Base-by-base conservation (phyloP, 2,113 vertebrate species). In the Ciconia stormi region DNA sequence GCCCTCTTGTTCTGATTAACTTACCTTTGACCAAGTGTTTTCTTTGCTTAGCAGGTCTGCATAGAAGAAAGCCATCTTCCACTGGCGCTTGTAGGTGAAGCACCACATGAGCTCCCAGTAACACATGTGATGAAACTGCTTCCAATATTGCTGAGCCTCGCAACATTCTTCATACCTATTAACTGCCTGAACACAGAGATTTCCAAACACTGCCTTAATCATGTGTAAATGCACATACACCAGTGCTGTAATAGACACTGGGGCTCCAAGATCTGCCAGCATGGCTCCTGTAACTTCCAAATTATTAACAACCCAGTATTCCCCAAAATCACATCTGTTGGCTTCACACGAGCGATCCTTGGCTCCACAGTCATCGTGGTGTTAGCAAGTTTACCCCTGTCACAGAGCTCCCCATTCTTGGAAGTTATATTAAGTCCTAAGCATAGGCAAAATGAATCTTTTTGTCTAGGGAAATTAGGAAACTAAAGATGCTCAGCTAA, bases 81-180 rank as follows among this genome's bases (percentile, higher is more conserved):
- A 99, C 98, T 99, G 99, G 72, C 98, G 97, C 96, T 99, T 99
- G 98, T 99, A 99, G 34, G 99, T 99, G 97, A 99, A 99, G 96
- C 99, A 99, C 99, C 99, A 99, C 99, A 99, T 99, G 81, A 99
- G 98, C 97, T 99, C 99, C 99, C 99, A 99, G 98, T 99, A 99
- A 92, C 99, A 99, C 99, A 99, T 99, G 97, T 99, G 99, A 80
- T 99, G 99, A 74, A 99, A 99, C 98, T 99, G 99, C 93, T 99
- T 99, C 99, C 99, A 99, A 89, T 98, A 98, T 91, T 99, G 99
- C 98, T 99, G 99, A 42, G 99, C 99, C 95, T 99, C 99, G 1
- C 99, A 99, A 92, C 99, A 99, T 77, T 99, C 99, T 97, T 99
- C 99, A 3, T 99, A 99, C 46, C 98, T 98, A 22, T 65, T 84